phyloP scores from a whole-genome alignment of 2,113 vertebrate genomes.

The Ciconia boyciana region DNA sequence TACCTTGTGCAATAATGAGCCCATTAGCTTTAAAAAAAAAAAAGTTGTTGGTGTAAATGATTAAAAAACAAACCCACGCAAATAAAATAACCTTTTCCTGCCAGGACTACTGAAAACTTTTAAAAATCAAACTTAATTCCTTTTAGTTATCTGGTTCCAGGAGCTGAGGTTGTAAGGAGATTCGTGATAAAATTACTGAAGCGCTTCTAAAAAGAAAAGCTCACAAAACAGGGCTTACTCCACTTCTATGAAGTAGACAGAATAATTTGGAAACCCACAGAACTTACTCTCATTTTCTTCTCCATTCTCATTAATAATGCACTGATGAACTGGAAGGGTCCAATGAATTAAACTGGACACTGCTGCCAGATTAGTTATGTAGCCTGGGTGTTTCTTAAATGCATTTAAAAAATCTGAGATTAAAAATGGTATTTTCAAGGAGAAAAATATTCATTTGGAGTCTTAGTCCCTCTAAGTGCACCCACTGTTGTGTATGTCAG shows the following conservation, averaged over 20 bases:
- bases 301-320: neutral
- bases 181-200: neutral
- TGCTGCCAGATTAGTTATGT: neutral
- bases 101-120: neutral
- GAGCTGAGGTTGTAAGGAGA: neutral
- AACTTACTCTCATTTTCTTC: neutral
- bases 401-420: neutral
- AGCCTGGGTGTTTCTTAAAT: neutral
- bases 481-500: fast-evolving
- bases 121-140: neutral
- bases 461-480: neutral
- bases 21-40: neutral
- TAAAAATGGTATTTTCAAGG: neutral
- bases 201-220: neutral
- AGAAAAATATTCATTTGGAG: neutral
- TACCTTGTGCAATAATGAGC: neutral
- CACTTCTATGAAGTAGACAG: neutral
- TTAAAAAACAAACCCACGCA: neutral
- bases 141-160: neutral
- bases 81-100: neutral
- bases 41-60: neutral
- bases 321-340: neutral
- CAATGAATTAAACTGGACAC: neutral
- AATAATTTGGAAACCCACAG: neutral
- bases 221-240: neutral